phyloP scores from a whole-genome alignment of 2,797 vertebrate genomes.

The Micrastur ruficollis region DNA sequence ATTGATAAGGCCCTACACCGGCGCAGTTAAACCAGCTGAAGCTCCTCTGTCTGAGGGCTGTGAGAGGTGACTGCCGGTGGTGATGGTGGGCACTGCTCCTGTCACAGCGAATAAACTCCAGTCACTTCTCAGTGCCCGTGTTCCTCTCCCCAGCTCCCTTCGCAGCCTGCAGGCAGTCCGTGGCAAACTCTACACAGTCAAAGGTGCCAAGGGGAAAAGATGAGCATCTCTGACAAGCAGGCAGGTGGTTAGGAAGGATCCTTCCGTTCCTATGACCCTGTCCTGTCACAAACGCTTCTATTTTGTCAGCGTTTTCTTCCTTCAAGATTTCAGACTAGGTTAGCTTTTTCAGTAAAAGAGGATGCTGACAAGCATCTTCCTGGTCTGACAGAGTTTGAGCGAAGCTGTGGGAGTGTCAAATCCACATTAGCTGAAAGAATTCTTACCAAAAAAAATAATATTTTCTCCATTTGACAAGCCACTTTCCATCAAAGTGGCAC shows the following conservation, averaged over 20 bases:
- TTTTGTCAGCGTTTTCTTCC: constrained; percentile 14
- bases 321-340: constrained; percentile 7
- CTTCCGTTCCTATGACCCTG: neutral
- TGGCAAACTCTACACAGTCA: neutral
- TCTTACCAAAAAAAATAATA: neutral
- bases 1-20: neutral
- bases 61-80: rapidly evolving
- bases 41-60: neutral
- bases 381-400: neutral
- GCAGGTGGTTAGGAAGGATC: neutral
- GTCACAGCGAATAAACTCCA: neutral
- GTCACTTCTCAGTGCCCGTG: neutral
- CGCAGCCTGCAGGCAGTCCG: neutral
- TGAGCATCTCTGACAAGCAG: constrained; percentile 10
- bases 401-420: neutral
- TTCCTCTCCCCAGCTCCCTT: neutral
- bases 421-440: neutral
- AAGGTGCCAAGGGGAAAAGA: neutral
- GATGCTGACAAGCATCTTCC: neutral
- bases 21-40: neutral
- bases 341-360: neutral
- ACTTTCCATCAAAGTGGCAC: neutral
- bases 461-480: neutral
- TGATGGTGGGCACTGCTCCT: neutral
- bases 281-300: constrained; percentile 39